Conservation (phyloP, 2,888 invertebrate species). For the Byasa hedistus region DNA sequence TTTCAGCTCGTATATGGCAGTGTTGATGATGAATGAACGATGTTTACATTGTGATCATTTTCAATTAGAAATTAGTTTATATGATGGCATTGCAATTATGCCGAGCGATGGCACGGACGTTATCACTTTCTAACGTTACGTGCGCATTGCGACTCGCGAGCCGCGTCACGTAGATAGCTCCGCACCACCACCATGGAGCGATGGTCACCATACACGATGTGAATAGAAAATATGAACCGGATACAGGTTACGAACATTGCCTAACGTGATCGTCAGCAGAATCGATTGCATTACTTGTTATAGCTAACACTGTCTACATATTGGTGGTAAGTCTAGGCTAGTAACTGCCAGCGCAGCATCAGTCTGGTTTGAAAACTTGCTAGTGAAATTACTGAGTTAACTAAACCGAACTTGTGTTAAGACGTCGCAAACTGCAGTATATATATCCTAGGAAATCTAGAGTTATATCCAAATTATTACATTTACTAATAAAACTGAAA, state of each 20-base stretch:
- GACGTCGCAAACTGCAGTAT: no score
- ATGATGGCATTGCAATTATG: neutral
- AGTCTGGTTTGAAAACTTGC: no score
- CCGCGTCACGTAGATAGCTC: conserved; percentile 13
- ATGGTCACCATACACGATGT: conserved; percentile 16
- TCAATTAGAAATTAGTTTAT: conserved; percentile 20
- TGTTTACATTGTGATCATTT: neutral
- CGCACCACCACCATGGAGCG: conserved; percentile 8
- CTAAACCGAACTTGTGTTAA: no score
- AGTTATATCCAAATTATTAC: no score
- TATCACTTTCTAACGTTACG: conserved; percentile 28
- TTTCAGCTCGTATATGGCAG: neutral
- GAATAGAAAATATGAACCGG: conserved; percentile 17
- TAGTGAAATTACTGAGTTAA: no score
- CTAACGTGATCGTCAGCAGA: neutral
- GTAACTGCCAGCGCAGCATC: no score
- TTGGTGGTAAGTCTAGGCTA: no score
- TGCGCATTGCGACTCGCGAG: conserved; percentile 5
- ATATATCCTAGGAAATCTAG: no score
- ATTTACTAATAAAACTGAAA: no score
- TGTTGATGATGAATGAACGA: neutral
- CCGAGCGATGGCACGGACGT: conserved; percentile 7
- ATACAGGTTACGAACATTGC: conserved; percentile 21
- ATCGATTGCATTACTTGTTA: no score
- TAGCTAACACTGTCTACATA: no score